Base-by-base conservation (phyloP, 2,888 invertebrate species). In the Parnassius mnemosyne region DNA sequence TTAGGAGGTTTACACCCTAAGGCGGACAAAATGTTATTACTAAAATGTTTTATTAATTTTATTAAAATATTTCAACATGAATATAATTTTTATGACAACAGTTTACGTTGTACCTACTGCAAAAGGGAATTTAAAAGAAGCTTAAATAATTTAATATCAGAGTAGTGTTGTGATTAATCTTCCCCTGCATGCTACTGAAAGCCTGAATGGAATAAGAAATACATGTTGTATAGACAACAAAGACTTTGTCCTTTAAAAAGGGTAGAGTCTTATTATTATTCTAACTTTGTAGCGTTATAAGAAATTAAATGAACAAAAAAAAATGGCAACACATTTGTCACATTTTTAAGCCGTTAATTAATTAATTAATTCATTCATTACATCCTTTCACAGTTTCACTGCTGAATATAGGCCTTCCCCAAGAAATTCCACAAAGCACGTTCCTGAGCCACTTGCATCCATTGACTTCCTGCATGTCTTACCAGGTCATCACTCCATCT, bases 241-340 rank as follows among this genome's bases (percentile, higher is more conserved):
- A 59, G 58, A 50, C 58, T 53, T 53, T 12, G 54, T 50, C 63
- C 46, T 59, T 55, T 55, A 58, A 58, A 62, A 10, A 13, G 50
- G 50, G 54, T 53, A 44, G 54, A 49, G n/a, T n/a, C 54, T 57
- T 63, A 44, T 63, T 59, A 52, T 51, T 51, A 63, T 63, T 63
- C 63, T 58, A 63, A 59, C 51, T 63, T 63, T 59, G 58, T 63
- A 55, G 51, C 43, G 51, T 58, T 44, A 62, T 53, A 34, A 62
- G 49, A 57, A 62, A 57, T 16, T 53, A 50, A 13, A 34, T 20
- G 54, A 57, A 61, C 49, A 56, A n/a, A 16, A 49, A 47, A 50
- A 59, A 50, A 61, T 46, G 34, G 3, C 34, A 34, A 7, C 34
- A 34, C 34, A 7, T 34, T 34, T 34, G 34, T 34, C 34, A 7